phyloP scores from a whole-genome alignment of 2,888 invertebrate species.

The Hoplodrina ambigua region DNA sequence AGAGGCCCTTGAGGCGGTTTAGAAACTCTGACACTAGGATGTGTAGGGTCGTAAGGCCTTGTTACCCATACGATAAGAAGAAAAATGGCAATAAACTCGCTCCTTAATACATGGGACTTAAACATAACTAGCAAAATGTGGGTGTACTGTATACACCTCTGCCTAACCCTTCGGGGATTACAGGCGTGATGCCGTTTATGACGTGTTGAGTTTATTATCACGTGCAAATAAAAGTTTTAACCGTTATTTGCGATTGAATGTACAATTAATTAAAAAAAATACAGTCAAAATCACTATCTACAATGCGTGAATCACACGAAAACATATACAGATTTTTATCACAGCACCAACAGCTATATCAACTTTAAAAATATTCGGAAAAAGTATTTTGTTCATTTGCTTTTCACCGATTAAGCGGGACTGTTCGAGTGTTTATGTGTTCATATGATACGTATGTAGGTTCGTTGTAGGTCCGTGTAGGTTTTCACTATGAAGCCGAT shows the following conservation, averaged over 20 bases:
- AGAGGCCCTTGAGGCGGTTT: no score
- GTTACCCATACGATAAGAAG: no score
- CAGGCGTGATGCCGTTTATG: no score
- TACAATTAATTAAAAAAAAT: not conserved
- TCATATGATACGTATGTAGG: constrained; percentile 1
- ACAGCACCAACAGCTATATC: constrained; percentile 3
- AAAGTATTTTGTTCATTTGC: constrained; percentile 20
- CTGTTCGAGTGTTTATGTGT: constrained; percentile 3
- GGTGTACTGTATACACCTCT: no score
- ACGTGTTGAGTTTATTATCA: no score
- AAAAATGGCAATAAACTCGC: no score
- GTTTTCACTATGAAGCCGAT: no score
- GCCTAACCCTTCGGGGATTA: no score
- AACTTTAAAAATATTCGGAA: constrained; percentile 19
- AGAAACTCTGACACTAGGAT: no score
- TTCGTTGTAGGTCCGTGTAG: constrained; percentile 14
- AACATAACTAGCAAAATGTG: no score
- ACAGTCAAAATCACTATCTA: constrained; percentile 2
- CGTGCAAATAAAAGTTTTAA: constrained; percentile 8
- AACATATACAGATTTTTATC: constrained; percentile 29
- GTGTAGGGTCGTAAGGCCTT: no score
- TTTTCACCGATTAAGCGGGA: constrained; percentile 11
- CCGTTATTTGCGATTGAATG: not conserved
- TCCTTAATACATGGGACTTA: no score
- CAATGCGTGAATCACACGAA: not conserved